A percentile compares a stretch with the other conserved stretches of the same genome.
Conservation (phyloP, 2,888 invertebrate species). For the Chrysolina haemoptera region DNA sequence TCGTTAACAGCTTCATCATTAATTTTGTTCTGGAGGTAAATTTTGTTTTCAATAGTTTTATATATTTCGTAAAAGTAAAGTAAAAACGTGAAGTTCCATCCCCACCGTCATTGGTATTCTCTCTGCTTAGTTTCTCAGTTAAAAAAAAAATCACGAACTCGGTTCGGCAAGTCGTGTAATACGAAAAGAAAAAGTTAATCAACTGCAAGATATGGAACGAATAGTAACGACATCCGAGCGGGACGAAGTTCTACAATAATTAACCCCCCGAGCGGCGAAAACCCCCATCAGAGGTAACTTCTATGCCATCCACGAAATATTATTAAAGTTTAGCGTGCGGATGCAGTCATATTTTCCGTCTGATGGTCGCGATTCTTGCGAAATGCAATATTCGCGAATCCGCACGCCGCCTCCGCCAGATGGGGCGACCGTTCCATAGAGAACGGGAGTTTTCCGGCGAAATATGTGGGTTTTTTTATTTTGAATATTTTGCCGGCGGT, state of each 20-base stretch:
- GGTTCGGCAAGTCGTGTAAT: background rate
- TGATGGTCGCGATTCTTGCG: constrained; percentile 49
- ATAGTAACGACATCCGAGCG: constrained; percentile 16
- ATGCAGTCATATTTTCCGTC: constrained; percentile 52
- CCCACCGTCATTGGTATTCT: background rate
- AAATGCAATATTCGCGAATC: constrained; percentile 33
- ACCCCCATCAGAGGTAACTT: constrained; percentile 50
- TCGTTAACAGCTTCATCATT: too few relatives aligned
- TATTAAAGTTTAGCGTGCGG: constrained; percentile 51
- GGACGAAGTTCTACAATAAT: constrained; percentile 42
- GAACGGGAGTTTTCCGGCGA: background rate
- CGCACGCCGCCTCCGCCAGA: constrained; percentile 39
- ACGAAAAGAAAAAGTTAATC: constrained; percentile 35
- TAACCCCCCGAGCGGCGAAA: constrained; percentile 45
- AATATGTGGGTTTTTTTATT: constrained; percentile 44
- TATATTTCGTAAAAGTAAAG: too few relatives aligned
- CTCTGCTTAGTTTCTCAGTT: constrained; percentile 8
- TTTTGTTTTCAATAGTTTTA: too few relatives aligned
- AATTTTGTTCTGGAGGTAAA: too few relatives aligned
- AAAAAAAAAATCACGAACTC: constrained; percentile 1
- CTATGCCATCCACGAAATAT: constrained; percentile 52
- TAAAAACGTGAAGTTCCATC: background rate
- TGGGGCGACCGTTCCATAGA: constrained; percentile 40
- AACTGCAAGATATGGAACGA: constrained; percentile 29
- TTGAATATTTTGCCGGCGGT: constrained; percentile 22